Evolutionary conservation across 2,797 vertebrate species (phyloP), one percentile per base, ranked within the genome.

Genomic region (Pipistrellus pipistrellus): DNA sequence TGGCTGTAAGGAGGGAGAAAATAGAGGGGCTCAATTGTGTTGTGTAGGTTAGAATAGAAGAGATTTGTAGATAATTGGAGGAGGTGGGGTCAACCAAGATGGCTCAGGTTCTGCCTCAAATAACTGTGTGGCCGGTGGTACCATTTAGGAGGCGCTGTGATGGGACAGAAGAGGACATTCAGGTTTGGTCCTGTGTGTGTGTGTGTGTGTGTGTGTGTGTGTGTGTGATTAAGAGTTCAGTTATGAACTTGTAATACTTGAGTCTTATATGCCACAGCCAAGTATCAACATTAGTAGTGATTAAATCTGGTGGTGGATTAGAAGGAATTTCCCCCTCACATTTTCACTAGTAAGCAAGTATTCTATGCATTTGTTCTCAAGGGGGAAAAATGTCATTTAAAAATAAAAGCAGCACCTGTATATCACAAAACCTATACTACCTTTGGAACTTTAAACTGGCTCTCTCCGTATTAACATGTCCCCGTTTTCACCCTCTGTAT

Each of bases 21-120:
- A 72, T 8, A 30, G 11, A 2, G 4, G n/a, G 17, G 6, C 20
- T n/a, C n/a, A 66, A 48, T 25, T 69, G 18, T 82, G n/a, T 53
- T 82, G 44, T 57, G 46, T 55, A 78, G 15, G 57, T 86, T 68
- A 73, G 41, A 62, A 55, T 17, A 82, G 83, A 92, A 73, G 90
- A 59, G 23, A 90, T 30, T 23, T 62, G 32, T 18, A 27, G n/a
- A 55, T 64, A 68, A 85, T 13, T 44, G 20, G 27, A 71, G 23
- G 14, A 86, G 81, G 81, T 17, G 23, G 14, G 23, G 7, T 53
- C 11, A 69, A 32, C 23, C 13, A 64, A 27, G 9, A 55, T 51
- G 27, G 73, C 25, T 32, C 4, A 53, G 9, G 51, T 82, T 88
- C 57, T 87, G 38, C 32, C 25, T 89, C 69, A 89, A 85, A 59